phyloP scores from a whole-genome alignment of 2,888 invertebrate species.

The Drosophila villosipedis region DNA sequence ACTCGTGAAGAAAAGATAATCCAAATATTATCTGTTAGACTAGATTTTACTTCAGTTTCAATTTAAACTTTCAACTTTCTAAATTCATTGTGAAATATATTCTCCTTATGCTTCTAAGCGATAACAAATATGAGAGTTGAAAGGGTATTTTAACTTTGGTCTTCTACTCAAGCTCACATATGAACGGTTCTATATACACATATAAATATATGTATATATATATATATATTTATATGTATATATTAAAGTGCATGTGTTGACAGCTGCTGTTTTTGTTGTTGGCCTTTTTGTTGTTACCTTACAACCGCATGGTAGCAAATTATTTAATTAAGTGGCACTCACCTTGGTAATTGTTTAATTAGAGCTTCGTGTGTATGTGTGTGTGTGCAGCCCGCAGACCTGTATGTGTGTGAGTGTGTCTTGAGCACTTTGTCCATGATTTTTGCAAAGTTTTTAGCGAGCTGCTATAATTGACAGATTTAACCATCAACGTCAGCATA shows the following conservation, averaged over 20 bases:
- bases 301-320: slow-evolving; percentile 73
- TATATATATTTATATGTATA: not conserved
- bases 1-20: not conserved
- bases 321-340: slow-evolving; percentile 80
- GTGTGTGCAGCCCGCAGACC: slow-evolving; percentile 4
- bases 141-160: not conserved
- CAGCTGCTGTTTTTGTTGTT: slow-evolving; percentile 35
- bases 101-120: not conserved
- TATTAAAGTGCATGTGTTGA: slow-evolving; percentile 24
- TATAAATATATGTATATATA: not conserved
- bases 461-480: slow-evolving; percentile 73
- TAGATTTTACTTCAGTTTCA: too few species aligned
- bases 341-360: slow-evolving; percentile 79
- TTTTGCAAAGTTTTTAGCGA: slow-evolving; percentile 68
- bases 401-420: slow-evolving; percentile 22
- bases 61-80: not conserved
- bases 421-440: slow-evolving; percentile 31
- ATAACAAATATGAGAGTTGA: not conserved
- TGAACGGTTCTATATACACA: not conserved
- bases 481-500: slow-evolving; percentile 40
- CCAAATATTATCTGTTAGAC: too few species aligned
- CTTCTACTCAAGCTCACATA: slow-evolving; percentile 1
- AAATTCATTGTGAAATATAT: not conserved
- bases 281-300: slow-evolving; percentile 49
- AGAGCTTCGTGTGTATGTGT: slow-evolving; percentile 37